Base-by-base conservation (phyloP, 2,888 invertebrate species). In the Cryptocephalus primarius region DNA sequence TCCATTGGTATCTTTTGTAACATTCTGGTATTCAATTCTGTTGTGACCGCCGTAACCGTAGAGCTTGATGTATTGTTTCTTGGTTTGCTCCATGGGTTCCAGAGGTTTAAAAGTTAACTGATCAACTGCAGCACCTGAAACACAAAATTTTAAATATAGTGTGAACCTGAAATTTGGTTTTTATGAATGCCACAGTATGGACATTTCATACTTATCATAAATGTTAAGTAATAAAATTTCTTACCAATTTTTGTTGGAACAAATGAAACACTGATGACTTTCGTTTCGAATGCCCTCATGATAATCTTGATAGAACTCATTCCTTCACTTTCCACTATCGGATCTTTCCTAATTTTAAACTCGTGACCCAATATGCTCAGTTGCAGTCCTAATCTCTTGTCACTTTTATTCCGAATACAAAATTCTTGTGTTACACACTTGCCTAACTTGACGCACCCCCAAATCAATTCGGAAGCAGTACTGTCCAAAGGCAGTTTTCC, bases 41-140 rank as follows among this genome's bases (percentile, higher is more conserved):
- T 73, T 71, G 53, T 71, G 71, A 1, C 81, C 81, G 1, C 81
- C 81, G 54, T 78, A 80, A 1, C 77, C 81, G 56, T 70, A 78
- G 8, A 82, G 62, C 59, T 68, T 62, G 57, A 75, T 66, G 60
- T 69, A 56, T 48, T 67, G 66, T 43, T 61, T 63, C 40, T 58
- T 60, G 11, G 43, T 55, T 46, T 64, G 62, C 45, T 61, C 55
- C 14, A 59, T 52, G 1, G 59, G 43, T 46, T 66, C 60, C 60
- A 74, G 56, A 45, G 79, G 72, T 46, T 65, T 69, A 56, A 81
- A 79, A n/a, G 67, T 60, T 10, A 81, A 63, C 52, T 73, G 72
- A 31, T 78, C 80, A 1, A 70, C 64, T 22, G 73, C 73, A 1
- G 76, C 72, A 0, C 80, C 80, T 43, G 6, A 13, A 42, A 32